A percentile compares a stretch with the other conserved stretches of the same genome.
phyloP scores from a whole-genome alignment of 2,888 invertebrate genomes.

The Ophioninae sp. region DNA sequence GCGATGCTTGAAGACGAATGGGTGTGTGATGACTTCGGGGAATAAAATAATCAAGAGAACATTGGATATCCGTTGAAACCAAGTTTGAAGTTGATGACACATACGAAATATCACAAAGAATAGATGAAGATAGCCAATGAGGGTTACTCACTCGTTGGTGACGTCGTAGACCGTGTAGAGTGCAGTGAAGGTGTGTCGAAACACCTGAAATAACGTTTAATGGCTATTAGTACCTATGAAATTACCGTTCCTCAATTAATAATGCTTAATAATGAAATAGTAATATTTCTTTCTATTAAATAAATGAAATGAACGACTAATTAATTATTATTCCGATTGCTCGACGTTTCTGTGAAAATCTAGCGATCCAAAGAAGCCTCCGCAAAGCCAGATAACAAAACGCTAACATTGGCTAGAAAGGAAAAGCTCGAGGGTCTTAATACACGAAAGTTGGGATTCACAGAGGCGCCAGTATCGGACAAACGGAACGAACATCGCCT shows the following conservation, averaged over 20 bases:
- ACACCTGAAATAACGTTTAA: conserved; percentile 85
- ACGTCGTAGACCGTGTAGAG: conserved; percentile 96
- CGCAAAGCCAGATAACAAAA: too few relatives aligned
- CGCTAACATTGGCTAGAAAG: too few relatives aligned
- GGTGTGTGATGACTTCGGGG: conserved; percentile 90
- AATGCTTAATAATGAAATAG: not conserved
- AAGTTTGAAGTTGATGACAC: not conserved
- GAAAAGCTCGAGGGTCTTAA: too few relatives aligned
- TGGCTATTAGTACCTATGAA: not conserved
- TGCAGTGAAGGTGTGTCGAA: conserved; percentile 92
- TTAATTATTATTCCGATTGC: too few relatives aligned
- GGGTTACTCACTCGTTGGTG: conserved; percentile 90
- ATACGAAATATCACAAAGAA: not conserved
- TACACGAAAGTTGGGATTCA: too few relatives aligned
- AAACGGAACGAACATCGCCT: conserved; percentile 21
- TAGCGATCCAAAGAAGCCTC: too few relatives aligned
- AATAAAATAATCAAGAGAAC: not conserved
- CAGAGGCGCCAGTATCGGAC: too few relatives aligned
- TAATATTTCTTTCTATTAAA: too few relatives aligned
- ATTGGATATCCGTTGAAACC: not conserved
- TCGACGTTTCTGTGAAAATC: too few relatives aligned
- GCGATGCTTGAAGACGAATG: conserved; percentile 89
- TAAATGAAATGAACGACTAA: too few relatives aligned
- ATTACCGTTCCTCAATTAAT: not conserved
- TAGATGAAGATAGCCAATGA: not conserved